Evolutionary conservation across 2,888 invertebrate genomes (phyloP), one percentile per base, ranked within the genome.

Genomic region (Heteromyza rotundicornis): DNA sequence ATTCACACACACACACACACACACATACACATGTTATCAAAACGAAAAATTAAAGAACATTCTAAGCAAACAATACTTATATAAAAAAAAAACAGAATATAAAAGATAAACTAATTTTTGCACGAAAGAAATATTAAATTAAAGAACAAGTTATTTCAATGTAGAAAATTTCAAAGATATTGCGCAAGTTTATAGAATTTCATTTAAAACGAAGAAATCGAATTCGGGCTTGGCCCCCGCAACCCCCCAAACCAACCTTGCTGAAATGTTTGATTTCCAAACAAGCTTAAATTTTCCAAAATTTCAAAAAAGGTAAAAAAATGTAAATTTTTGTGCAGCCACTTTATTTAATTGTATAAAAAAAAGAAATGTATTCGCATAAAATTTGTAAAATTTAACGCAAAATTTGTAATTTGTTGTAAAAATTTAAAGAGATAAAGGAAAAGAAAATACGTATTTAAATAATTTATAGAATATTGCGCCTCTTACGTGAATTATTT

Each of bases 381-480:
- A n/a, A 27, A 27, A 44, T 57, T 57, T 57, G 49, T 44, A 20
- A 47, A 57, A 40, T 57, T 44, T n/a, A 16, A 16, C 35, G 49
- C 47, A 55, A 56, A 57, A 59, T 35, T 23, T 56, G n/a, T 74
- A 76, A 76, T 74, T 76, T 76, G 76, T 74, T 74, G 74, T 74
- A 74, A 69, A 74, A 73, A 75, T 65, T 19, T 53, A 27, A 27
- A 27, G 14, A 53, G n/a, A 47, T 57, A 20, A 55, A n/a, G 23
- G 17, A 57, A 60, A 57, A 36, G 35, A 52, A 55, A 32, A 47
- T 2, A 17, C 1, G 16, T 1, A 36, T 73, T 70, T 62, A 69
- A 73, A 62, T 70, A 71, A 70, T 27, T 63, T 60, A 68, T 69
- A 74, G 75, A 68, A 74, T 27, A 27, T n/a, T n/a, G n/a, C n/a